Evolutionary conservation across 2,113 vertebrate species (phyloP).

Genomic region (Trichomycterus rosablanca): DNA sequence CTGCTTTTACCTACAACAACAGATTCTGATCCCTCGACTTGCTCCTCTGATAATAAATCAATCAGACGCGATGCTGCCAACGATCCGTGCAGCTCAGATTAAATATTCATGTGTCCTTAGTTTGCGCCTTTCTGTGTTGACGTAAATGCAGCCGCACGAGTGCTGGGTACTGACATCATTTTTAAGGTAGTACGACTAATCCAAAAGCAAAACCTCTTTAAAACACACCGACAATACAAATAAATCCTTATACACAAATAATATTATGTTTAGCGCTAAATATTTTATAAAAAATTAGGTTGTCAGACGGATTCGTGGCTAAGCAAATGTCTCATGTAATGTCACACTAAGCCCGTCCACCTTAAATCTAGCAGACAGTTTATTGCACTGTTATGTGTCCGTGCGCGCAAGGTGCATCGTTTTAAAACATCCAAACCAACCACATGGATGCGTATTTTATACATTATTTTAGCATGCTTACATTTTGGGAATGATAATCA

Average conservation of each 20-base stretch:
- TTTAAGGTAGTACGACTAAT: background rate
- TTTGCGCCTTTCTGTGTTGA: background rate
- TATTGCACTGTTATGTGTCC: background rate
- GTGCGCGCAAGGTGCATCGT: background rate
- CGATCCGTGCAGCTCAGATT: constrained; percentile 34
- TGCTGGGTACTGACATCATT: background rate
- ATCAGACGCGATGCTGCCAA: constrained; percentile 18
- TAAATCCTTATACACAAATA: no score
- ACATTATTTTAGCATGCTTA: no score
- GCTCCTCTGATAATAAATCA: background rate
- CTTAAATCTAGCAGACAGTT: background rate
- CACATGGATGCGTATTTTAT: no score
- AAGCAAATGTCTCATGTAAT: no score
- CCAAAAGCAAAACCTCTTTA: background rate
- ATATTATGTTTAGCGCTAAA: no score
- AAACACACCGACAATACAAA: no score
- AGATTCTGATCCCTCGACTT: background rate
- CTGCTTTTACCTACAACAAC: background rate
- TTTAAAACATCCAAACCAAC: background rate
- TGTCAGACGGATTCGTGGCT: no score
- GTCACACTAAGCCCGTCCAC: background rate
- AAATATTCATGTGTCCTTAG: constrained; percentile 49
- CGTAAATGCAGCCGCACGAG: background rate
- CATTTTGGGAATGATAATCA: no score
- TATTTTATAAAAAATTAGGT: no score